Evolutionary conservation across 2,113 vertebrate genomes (phyloP).

Genomic region (Daubentonia madagascariensis): DNA sequence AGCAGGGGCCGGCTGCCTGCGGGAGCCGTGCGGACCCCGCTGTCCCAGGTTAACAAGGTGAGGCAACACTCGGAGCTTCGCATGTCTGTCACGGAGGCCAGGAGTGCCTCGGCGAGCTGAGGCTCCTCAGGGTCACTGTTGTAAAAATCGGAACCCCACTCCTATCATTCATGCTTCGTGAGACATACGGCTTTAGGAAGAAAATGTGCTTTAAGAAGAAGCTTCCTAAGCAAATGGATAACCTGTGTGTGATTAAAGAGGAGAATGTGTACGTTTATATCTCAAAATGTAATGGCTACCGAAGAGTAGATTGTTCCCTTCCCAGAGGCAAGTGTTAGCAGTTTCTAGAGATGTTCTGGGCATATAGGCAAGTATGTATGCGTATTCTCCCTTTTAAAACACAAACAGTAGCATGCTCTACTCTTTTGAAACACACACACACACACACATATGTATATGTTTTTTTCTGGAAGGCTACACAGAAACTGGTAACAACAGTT

Average conservation of each 20-base stretch:
- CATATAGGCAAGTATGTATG: accelerated
- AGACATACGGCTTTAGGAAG: neutral
- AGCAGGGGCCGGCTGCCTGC: slow-evolving; percentile 89
- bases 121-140: neutral
- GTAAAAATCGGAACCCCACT: too few species aligned
- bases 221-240: neutral
- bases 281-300: neutral
- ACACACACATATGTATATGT: neutral
- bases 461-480: neutral
- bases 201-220: neutral
- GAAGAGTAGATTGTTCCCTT: neutral
- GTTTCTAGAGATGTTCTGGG: neutral
- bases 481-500: neutral
- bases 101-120: too few species aligned
- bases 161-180: neutral
- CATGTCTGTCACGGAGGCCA: neutral
- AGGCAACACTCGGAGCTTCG: neutral
- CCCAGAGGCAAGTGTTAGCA: neutral
- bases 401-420: neutral
- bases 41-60: slow-evolving; percentile 98
- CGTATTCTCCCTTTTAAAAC: neutral
- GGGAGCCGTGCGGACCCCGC: slow-evolving; percentile 92
- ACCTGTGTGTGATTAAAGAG: neutral
- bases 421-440: neutral
- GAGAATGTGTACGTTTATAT: neutral